phyloP scores from a whole-genome alignment of 2,113 vertebrate species.

The Psilopogon haemacephalus region DNA sequence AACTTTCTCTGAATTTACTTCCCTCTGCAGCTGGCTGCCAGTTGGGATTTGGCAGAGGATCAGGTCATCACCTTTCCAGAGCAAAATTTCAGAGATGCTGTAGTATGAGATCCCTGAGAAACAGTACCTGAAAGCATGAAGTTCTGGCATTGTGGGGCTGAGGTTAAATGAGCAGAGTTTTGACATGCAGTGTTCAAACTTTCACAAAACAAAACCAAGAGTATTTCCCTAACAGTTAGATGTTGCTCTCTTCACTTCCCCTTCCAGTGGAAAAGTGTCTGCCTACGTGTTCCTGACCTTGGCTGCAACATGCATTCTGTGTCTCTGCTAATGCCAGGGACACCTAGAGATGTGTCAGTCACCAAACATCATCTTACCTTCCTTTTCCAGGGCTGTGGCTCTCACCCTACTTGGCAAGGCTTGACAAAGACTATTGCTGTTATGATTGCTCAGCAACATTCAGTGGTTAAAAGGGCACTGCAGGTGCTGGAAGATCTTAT shows the following conservation, averaged over 20 bases:
- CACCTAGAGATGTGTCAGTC: neutral
- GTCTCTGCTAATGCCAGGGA: neutral
- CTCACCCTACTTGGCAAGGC: neutral
- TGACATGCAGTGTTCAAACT: neutral
- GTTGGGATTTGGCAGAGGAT: neutral
- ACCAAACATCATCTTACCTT: neutral
- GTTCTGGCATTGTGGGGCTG: neutral
- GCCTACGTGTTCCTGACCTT: neutral
- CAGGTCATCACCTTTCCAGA: neutral
- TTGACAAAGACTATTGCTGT: neutral
- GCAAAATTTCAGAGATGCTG: neutral
- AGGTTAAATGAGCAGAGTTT: neutral
- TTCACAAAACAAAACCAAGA: neutral
- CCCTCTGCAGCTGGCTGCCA: neutral
- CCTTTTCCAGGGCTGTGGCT: neutral
- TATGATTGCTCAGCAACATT: neutral
- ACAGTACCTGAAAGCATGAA: neutral
- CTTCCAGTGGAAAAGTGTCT: neutral
- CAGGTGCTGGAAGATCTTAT: neutral
- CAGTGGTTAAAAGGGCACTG: neutral
- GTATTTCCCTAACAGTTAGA: neutral
- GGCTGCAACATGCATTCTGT: fast-evolving
- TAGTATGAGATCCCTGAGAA: neutral
- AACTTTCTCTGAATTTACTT: neutral
- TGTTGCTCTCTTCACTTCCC: neutral